phyloP scores from a whole-genome alignment of 1,140 invertebrate genomes.

The Drosophila melanica region DNA sequence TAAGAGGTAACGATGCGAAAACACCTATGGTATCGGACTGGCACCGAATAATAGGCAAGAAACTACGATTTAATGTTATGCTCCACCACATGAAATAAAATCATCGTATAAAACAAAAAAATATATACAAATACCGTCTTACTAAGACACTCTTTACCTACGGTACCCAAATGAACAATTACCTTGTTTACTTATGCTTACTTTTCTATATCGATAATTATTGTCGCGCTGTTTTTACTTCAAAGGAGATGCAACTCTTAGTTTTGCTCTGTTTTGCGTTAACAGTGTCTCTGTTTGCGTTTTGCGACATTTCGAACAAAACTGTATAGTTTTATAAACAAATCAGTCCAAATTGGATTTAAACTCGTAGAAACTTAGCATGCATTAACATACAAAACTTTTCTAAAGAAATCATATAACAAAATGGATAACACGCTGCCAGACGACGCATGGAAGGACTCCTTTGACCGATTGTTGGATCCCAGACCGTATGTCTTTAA shows the following conservation, averaged over 20 bases:
- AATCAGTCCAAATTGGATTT: neutral
- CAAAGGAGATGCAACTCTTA: neutral
- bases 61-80: too few species aligned
- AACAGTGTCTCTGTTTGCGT: conserved; percentile 2
- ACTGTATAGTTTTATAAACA: neutral
- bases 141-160: too few species aligned
- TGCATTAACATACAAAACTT: neutral
- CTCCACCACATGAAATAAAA: too few species aligned
- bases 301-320: conserved; percentile 8
- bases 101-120: too few species aligned
- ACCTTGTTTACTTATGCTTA: neutral
- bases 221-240: neutral
- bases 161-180: too few species aligned
- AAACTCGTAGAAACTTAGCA: conserved; percentile 1
- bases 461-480: conserved; percentile 71
- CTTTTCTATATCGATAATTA: neutral
- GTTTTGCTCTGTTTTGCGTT: conserved; percentile 3
- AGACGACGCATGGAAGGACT: conserved; percentile 68
- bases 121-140: too few species aligned
- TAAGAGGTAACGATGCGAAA: too few species aligned
- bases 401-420: conserved; percentile 2
- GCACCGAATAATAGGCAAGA: too few species aligned
- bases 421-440: conserved; percentile 55
- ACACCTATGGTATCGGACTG: too few species aligned
- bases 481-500: conserved; percentile 46